phyloP scores from a whole-genome alignment of 2,113 vertebrate genomes.

The Stomatorhinus ivindoensis region DNA sequence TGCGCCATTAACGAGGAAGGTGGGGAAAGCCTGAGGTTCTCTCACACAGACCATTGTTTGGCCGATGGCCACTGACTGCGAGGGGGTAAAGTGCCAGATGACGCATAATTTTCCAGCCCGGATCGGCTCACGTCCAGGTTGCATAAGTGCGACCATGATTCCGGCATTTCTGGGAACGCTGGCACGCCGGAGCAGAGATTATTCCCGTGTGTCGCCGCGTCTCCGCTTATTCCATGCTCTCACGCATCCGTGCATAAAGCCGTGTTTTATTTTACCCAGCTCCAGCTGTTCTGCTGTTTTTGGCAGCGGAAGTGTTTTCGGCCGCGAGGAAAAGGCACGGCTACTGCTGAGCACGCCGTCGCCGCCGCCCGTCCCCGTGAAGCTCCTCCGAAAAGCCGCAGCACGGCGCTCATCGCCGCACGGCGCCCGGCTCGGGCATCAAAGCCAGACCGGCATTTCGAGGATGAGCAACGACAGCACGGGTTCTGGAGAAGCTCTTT shows the following conservation, averaged over 20 bases:
- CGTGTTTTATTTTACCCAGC: neutral
- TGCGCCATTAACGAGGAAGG: neutral
- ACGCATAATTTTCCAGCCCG: constrained; percentile 50
- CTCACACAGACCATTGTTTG: constrained; percentile 7
- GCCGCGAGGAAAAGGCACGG: neutral
- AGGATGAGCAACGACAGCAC: neutral
- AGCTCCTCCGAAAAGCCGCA: neutral
- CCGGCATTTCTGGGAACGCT: constrained; percentile 41
- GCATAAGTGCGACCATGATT: constrained; percentile 45
- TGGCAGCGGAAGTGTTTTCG: neutral
- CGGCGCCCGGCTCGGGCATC: neutral
- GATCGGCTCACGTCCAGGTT: constrained; percentile 32
- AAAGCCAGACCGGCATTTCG: neutral
- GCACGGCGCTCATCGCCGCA: rapidly evolving
- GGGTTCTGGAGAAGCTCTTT: neutral
- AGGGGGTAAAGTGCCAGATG: constrained; percentile 13
- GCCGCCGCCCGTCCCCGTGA: neutral
- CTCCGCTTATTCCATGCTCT: constrained; percentile 16
- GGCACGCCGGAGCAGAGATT: constrained; percentile 44
- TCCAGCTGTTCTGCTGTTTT: neutral
- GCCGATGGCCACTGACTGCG: constrained; percentile 12
- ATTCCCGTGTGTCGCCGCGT: constrained; percentile 37
- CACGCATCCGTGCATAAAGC: neutral
- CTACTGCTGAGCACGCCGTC: neutral
- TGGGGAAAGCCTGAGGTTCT: neutral